Evolutionary conservation across 2,888 invertebrate genomes (phyloP), one percentile per base, ranked within the genome.

Genomic region (Mesopsocus fuscifrons): DNA sequence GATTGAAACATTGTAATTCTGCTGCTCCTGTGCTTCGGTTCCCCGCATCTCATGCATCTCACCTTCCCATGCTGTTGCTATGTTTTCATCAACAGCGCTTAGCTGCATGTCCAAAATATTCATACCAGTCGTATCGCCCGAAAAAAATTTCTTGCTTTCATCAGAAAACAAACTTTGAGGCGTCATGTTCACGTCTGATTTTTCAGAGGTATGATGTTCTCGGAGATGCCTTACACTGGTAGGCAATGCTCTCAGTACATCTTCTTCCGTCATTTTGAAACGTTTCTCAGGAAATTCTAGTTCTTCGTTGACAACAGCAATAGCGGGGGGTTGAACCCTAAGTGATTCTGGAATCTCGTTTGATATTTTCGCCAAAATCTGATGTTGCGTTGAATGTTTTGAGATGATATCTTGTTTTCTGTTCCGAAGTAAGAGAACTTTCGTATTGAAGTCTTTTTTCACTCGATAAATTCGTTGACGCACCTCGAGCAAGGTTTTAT

Each of bases 401-500:
- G 31, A 16, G 3, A 33, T 21, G n/a, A 46, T 23, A 13, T 40
- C 16, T 17, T 41, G 46, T 50, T 71, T 71, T 31, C 58, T 52
- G 2, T 61, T 54, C 4, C 70, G 56, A 30, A 69, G 44, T 2
- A 55, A 51, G 9, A 59, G 53, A 1, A 71, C 58, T 46, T 58
- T 59, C 9, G 53, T 43, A 50, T 73, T 74, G 47, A 66, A 74
- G 4, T 57, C 48, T 46, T 67, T 60, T 9, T 68, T 55, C 5
- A 67, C 49, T 2, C 60, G 48, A 49, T 63, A 68, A 53, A 74
- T 74, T 59, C 66, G 68, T 54, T 72, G 67, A 38, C 76, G 63
- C 1, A 67, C 59, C 4, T 69, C 54, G 41, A 80, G 66, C 9
- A 82, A 58, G 49, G 77, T 65, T 38, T 77, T 64, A 52, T 75